phyloP scores from a whole-genome alignment of 1,140 invertebrate species.

The Odontomachus brunneus region DNA sequence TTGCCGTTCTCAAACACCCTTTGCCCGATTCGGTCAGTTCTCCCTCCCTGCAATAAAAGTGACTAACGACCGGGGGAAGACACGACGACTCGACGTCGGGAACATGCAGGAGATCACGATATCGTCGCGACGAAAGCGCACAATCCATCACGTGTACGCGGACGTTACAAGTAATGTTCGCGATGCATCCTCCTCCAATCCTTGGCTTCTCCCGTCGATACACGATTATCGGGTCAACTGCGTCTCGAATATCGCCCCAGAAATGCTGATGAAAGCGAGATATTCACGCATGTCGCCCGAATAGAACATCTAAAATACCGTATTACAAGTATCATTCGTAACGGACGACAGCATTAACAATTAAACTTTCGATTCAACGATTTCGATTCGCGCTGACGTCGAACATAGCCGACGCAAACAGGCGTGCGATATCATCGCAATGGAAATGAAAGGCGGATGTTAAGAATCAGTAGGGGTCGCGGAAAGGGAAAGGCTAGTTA shows the following conservation, averaged over 20 bases:
- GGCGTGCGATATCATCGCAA: neutral
- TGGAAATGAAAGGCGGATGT: neutral
- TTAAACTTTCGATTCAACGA: too few relatives aligned
- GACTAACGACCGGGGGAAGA: constrained; percentile 31
- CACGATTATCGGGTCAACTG: too few relatives aligned
- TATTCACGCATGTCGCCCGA: too few relatives aligned
- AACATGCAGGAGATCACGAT: neutral
- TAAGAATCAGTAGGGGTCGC: neutral
- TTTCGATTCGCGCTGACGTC: too few relatives aligned
- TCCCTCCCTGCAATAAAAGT: constrained; percentile 32
- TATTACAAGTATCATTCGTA: too few relatives aligned
- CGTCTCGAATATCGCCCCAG: too few relatives aligned
- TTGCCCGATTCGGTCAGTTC: constrained; percentile 37
- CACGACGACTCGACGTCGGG: neutral
- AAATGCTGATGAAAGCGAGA: too few relatives aligned
- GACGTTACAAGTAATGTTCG: constrained; percentile 15
- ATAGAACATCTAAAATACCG: too few relatives aligned
- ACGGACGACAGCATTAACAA: too few relatives aligned
- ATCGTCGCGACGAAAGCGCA: neutral
- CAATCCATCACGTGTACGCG: constrained; percentile 5
- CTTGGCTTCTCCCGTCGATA: too few relatives aligned
- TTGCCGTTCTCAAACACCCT: constrained; percentile 13
- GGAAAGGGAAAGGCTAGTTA: neutral
- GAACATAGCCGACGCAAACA: too few relatives aligned
- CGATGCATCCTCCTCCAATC: too few relatives aligned